Base-by-base conservation (phyloP, 1,140 invertebrate species). In the Uloborus diversus region DNA sequence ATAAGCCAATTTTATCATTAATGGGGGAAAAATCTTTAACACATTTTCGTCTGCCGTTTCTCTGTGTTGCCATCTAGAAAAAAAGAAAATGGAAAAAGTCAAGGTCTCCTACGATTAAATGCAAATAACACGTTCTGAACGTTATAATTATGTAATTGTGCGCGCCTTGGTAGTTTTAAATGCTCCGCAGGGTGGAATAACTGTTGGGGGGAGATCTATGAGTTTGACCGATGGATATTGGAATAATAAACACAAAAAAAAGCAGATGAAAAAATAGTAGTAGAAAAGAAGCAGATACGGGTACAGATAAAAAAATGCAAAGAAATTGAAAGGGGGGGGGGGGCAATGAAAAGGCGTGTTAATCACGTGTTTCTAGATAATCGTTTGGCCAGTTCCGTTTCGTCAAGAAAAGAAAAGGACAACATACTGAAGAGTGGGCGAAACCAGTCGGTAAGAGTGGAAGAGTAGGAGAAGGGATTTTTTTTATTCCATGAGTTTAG, bases 71-170 rank as follows among this genome's bases (percentile, higher is more conserved):
- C 20, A 53, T 53, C 0, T 2, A 53, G 0, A 53, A 53, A 53
- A 53, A 53, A 53, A 53, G 4, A 0, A 64, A 37, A 64, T 37
- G 42, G 23, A 27, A 35, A 51, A 30, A 59, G 32, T n/a, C 71
- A 75, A 51, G 37, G 71, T 75, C 56, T 70, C 27, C n/a, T 53
- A 27, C 71, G 71, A 75, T 75, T 75, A 75, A 75, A 75, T 75
- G 71, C 71, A 75, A 75, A 75, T 75, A 75, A 64, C 71, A 75
- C 59, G 71, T 75, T 75, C 30, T 25, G 28, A 23, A 75, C 71
- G 59, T 75, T 75, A 75, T 75, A 75, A 75, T 75, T 75, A 75
- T 75, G 71, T 75, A 75, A 75, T 75, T 75, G 71, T 75, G 57
- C 64, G 42, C 71, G 71, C 71, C 47, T 75, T 75, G 53, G 23